A percentile compares a stretch with the other conserved stretches of the same genome.
Conservation (phyloP, 2,113 vertebrate genomes). For the Cyprinodon variegatus region DNA sequence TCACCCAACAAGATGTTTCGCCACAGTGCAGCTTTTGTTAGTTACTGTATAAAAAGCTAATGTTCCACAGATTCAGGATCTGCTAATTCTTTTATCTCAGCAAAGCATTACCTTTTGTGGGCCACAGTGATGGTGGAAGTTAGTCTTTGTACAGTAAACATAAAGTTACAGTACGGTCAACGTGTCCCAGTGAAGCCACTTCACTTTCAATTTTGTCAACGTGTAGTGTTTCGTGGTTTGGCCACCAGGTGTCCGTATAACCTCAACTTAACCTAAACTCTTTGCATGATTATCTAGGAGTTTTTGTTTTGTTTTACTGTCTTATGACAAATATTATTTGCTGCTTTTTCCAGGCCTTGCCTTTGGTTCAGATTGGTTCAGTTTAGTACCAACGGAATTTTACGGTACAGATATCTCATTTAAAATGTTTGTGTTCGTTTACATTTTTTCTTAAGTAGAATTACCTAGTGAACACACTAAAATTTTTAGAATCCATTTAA, state of each 20-base stretch:
- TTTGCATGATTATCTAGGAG: background rate
- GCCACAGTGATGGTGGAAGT: constrained; percentile 37
- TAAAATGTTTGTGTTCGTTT: background rate
- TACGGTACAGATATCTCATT: constrained; percentile 3
- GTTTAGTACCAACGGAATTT: background rate
- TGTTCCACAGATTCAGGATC: constrained; percentile 2
- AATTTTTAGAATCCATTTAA: background rate
- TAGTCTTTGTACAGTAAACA: constrained; percentile 53
- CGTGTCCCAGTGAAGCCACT: constrained; percentile 38
- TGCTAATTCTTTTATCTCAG: background rate
- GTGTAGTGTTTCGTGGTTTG: constrained; percentile 43
- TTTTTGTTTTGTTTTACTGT: background rate
- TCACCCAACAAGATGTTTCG: background rate
- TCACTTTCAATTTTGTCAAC: constrained; percentile 39
- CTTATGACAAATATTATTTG: background rate
- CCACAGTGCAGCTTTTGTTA: background rate
- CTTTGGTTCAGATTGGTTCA: background rate
- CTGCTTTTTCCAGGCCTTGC: background rate
- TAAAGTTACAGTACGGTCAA: constrained; percentile 46
- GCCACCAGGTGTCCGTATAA: constrained; percentile 45
- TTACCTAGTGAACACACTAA: background rate
- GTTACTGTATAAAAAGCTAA: background rate
- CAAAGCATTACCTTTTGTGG: constrained; percentile 22
- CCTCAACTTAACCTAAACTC: constrained; percentile 4
- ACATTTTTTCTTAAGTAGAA: background rate